Evolutionary conservation across 1,140 invertebrate genomes (phyloP), one percentile per base, ranked within the genome.

Genomic region (Laupala kohalensis): DNA sequence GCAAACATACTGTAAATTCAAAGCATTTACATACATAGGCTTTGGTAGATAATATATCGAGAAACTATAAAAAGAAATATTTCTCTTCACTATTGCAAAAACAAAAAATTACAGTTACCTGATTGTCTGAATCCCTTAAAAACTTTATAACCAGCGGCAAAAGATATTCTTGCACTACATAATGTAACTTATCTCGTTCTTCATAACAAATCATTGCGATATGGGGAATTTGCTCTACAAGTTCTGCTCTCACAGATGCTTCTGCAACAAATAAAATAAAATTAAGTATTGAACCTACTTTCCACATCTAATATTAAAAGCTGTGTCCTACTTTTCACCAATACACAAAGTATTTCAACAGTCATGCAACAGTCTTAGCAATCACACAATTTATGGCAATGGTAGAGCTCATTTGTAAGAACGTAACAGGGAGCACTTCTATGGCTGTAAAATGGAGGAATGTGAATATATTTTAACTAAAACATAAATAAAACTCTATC

Each of bases 181-280:
- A 71, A 76, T 75, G 77, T 73, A 72, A 75, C 69, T 80, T 76
- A 67, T 83, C 80, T 1, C 81, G 78, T 25, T 82, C 78, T 73
- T 88, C 84, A 72, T 85, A 82, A 76, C 85, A 87, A 73, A 86
- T 83, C 70, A 85, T 80, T n/a, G 86, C 87, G 69, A 90, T 82
- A 73, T 87, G 83, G 3, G 87, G 86, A 27, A 90, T 78, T 74
- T 88, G 87, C 74, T 89, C 86, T 77, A 89, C 83, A 75, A 90
- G 75, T 74, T 89, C 87, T 23, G 83, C 82, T 37, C 86, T 80
- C 6, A 89, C 83, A 19, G 80, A 78, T 5, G 82, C 80, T 75
- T 89, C 88, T 89, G 79, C 65, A 82, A 74, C 73, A 62, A 72
- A 74, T 74, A n/a, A n/a, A n/a, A n/a, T n/a, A n/a, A n/a, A n/a